phyloP scores from a whole-genome alignment of 2,888 invertebrate species.

The Silvanus unidentatus region DNA sequence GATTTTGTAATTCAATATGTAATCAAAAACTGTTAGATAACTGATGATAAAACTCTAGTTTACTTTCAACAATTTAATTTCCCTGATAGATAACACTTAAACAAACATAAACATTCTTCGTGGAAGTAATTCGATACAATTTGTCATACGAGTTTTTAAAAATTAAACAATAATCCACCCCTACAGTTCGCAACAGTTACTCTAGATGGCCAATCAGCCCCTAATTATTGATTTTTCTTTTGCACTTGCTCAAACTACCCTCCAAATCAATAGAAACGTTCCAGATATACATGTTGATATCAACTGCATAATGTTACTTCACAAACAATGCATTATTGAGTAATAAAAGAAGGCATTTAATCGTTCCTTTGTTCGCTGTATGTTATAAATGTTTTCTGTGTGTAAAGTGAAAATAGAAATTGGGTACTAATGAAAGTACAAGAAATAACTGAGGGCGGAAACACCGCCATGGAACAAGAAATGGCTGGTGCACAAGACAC shows the following conservation, averaged over 20 bases:
- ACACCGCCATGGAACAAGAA: conserved; percentile 52
- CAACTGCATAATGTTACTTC: conserved; percentile 1
- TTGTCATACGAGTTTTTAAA: no score
- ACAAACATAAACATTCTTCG: no score
- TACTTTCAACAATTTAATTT: no score
- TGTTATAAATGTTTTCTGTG: conserved; percentile 2
- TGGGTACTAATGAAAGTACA: conserved; percentile 40
- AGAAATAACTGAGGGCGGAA: conserved; percentile 38
- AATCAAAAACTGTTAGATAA: no score
- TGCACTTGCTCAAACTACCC: not conserved
- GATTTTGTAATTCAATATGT: no score
- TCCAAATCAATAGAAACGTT: not conserved
- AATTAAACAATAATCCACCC: no score
- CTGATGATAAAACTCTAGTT: no score
- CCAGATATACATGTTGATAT: conserved; percentile 6
- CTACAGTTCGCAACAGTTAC: no score
- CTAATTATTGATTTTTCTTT: conserved; percentile 1
- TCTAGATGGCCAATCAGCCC: not conserved
- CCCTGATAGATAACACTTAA: no score
- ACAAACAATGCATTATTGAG: not conserved
- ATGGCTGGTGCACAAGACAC: conserved; percentile 91
- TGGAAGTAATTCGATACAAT: no score
- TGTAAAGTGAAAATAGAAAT: conserved; percentile 20
- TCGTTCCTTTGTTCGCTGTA: no score
- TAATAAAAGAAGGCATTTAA: no score